Conservation (phyloP, 2,797 vertebrate genomes). For the Pangasius mekongensis region DNA sequence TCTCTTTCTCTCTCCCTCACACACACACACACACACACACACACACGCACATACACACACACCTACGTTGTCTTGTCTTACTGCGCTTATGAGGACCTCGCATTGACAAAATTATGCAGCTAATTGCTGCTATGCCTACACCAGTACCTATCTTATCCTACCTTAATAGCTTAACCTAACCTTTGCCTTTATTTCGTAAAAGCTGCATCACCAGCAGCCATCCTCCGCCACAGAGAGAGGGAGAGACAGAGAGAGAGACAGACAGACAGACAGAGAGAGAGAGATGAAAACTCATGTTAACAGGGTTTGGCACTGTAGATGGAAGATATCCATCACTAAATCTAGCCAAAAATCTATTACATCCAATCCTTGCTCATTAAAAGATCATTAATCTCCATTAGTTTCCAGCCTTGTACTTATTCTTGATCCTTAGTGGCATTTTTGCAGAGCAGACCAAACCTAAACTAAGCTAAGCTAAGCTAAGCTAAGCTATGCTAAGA, state of each 20-base stretch:
- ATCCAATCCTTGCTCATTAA: slow-evolving; percentile 37
- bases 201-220: no score
- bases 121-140: no score
- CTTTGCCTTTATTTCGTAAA: no score
- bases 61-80: background rate
- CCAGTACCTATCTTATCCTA: no score
- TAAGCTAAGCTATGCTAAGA: no score
- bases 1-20: no score
- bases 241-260: no score
- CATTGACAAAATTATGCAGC: no score
- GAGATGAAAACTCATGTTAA: background rate
- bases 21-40: background rate
- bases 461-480: background rate
- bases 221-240: no score
- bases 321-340: slow-evolving; percentile 43
- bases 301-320: slow-evolving; percentile 34
- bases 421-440: slow-evolving; percentile 22
- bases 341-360: slow-evolving; percentile 41
- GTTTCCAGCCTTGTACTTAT: slow-evolving; percentile 17
- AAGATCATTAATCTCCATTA: slow-evolving; percentile 37
- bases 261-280: background rate
- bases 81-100: no score
- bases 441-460: background rate
- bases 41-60: background rate
- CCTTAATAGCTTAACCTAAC: no score